Evolutionary conservation across 2,113 vertebrate genomes (phyloP), one percentile per base, ranked within the genome.

Genomic region (Sander vitreus): DNA sequence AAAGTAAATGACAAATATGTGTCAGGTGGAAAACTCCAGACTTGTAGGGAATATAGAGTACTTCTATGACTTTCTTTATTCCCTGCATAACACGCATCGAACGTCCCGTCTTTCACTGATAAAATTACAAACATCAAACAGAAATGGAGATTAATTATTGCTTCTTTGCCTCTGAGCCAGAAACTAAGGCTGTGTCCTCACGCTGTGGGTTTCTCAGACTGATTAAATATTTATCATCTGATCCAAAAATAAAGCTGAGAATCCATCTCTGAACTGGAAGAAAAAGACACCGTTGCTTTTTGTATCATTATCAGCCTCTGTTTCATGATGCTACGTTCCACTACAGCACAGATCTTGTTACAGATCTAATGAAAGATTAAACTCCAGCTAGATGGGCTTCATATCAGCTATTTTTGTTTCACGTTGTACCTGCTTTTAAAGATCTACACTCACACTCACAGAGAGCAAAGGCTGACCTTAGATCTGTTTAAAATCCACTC

Each of bases 161-260:
- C 81, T 84, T 55, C 63, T 11, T 73, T 65, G 27, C 69, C 76
- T 73, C 83, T 70, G 80, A 91, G 75, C 74, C 30, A 66, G 54
- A 83, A 83, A 81, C 80, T 77, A 33, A 58, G 47, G 43, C 72
- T 78, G 78, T 85, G 81, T 91, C 81, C 84, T 89, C 83, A 85
- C 81, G 48, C 80, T 82, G 76, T 81, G 67, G 21, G 57, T 85
- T 87, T 89, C 69, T 81, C 79, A 83, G 81, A 45, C 85, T 89
- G 78, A 93, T 94, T 92, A 94, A 95, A 94, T 91, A 95, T 95
- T 90, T 79, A 94, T 92, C 69, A 76, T 85, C 83, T 63, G 76
- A 90, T 93, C 92, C 88, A 93, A 93, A 93, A 93, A 94, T 93
- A 91, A 81, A 70, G 78, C 75, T 58, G 73, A 63, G 80, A 72